Evolutionary conservation across 2,888 invertebrate species (phyloP).

Genomic region (Myopa testacea): DNA sequence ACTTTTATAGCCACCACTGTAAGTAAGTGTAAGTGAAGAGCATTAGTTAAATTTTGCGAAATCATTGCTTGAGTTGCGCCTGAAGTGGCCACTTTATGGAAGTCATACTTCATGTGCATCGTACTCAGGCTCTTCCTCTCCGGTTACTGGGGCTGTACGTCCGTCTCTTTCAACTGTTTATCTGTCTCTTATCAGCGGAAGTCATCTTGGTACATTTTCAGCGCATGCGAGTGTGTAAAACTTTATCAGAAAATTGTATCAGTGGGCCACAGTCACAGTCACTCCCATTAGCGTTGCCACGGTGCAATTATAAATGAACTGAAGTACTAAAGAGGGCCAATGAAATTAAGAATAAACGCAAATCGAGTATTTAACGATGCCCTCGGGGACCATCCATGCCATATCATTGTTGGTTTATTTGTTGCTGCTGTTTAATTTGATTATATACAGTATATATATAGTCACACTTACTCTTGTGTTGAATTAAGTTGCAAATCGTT

Average conservation of each 20-base stretch:
- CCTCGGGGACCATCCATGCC: slow-evolving; percentile 2
- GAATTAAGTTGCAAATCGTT: not conserved
- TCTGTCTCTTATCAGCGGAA: slow-evolving; percentile 23
- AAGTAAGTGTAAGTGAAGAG: not conserved
- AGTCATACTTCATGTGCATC: not conserved
- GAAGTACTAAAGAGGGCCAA: not conserved
- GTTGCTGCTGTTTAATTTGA: slow-evolving; percentile 13
- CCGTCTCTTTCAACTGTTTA: not conserved
- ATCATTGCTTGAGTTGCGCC: not conserved
- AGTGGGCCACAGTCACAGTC: slow-evolving; percentile 23
- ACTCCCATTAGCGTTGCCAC: slow-evolving; percentile 23
- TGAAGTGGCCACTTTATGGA: slow-evolving; percentile 28
- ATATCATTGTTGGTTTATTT: too few species aligned
- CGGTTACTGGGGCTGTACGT: not conserved
- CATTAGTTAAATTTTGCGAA: slow-evolving; percentile 9
- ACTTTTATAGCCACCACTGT: slow-evolving; percentile 16
- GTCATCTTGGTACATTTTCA: slow-evolving; percentile 27
- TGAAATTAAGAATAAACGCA: not conserved
- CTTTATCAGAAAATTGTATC: slow-evolving; percentile 34
- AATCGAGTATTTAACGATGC: not conserved
- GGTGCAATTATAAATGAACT: slow-evolving; percentile 28
- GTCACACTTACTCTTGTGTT: not conserved
- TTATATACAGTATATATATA: too few species aligned
- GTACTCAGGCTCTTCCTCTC: not conserved
- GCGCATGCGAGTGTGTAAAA: slow-evolving; percentile 10